phyloP scores from a whole-genome alignment of 2,797 vertebrate genomes.

The Morus bassanus region DNA sequence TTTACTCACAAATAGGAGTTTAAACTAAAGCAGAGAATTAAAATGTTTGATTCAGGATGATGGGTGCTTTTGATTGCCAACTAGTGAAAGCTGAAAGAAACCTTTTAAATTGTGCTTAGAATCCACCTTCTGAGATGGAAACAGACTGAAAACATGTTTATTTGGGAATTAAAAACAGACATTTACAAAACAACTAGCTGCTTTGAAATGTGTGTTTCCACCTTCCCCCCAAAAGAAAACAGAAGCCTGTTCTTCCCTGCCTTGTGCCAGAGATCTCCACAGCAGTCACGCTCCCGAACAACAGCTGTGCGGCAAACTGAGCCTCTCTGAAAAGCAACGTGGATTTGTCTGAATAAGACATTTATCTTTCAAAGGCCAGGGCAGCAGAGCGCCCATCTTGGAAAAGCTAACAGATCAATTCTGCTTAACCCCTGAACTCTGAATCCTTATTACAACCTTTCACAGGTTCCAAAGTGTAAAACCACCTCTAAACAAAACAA shows the following conservation, averaged over 20 bases:
- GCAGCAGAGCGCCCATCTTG: neutral
- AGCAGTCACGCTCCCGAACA: neutral
- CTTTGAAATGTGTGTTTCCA: neutral
- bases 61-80: neutral
- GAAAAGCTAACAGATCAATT: slow-evolving; percentile 57
- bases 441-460: neutral
- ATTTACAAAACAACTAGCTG: neutral
- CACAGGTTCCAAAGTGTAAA: neutral
- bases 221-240: neutral
- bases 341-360: slow-evolving; percentile 69
- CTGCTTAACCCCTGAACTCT: slow-evolving; percentile 66
- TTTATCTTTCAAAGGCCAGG: slow-evolving; percentile 65
- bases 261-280: neutral
- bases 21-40: neutral
- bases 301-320: slow-evolving; percentile 8
- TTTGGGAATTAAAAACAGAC: neutral
- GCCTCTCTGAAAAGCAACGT: slow-evolving; percentile 49
- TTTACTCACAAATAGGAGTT: neutral
- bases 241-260: neutral
- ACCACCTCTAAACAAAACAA: slow-evolving; percentile 1
- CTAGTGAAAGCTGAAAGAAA: neutral
- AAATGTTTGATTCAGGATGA: neutral
- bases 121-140: neutral
- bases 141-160: neutral
- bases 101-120: neutral